Base-by-base conservation (phyloP, 2,888 invertebrate genomes). In the Myopa tessellatipennis region DNA sequence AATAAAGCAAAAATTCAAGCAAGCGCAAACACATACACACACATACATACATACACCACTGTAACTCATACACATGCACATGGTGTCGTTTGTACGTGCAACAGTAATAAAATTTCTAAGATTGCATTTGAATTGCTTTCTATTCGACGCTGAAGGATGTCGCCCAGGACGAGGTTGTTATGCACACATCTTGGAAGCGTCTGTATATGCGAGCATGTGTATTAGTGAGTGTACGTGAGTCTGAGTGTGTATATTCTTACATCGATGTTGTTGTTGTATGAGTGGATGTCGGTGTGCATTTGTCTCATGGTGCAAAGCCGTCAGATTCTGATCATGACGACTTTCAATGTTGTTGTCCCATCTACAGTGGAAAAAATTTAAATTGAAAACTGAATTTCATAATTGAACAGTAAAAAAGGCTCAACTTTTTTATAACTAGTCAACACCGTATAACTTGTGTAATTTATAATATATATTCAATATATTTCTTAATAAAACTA, bases 91-190 rank as follows among this genome's bases (percentile, higher is more conserved):
- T 45, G 36, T 45, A 72, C 71, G 71, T 72, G 71, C 71, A 58
- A 72, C 58, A 38, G 38, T 40, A 45, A 68, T 68, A 68, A 68
- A 68, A 45, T 68, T 68, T 68, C 45, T 45, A n/a, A 16, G 68
- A 68, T 45, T 18, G 68, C 50, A 45, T 68, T 40, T 45, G 18
- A 45, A 45, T 68, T 50, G 40, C 36, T 18, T 45, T 7, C n/a
- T n/a, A 3, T 68, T 68, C 3, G 61, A n/a, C 8, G 61, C 61
- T 16, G 50, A 50, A 50, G 50, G 50, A 50, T 50, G 50, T 50
- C 50, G 50, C 50, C 10, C 50, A 50, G 50, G 50, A 50, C 50
- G 8, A 14, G 10, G 50, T 8, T 63, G 63, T 63, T 63, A 26
- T 26, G 18, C 18, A 34, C 26, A 63, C 26, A 12, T 5, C 61